These are phyloP conservation scores for Drosophila quinaria DNA, from an alignment of 2,888 invertebrate species.

Conservation along the genomic window DNA sequence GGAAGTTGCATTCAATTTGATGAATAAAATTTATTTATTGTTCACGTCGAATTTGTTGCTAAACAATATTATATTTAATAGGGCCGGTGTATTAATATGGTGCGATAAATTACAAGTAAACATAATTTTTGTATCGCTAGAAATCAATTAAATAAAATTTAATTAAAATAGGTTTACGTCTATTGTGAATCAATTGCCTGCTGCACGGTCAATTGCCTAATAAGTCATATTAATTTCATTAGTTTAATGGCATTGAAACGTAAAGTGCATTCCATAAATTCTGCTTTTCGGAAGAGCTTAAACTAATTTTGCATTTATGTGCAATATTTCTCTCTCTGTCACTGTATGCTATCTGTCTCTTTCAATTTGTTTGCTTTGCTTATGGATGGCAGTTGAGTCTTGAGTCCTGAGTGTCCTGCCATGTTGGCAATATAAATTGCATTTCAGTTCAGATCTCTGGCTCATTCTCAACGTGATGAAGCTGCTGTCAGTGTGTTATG, in stretches of 20 bases:
- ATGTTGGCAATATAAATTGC: conserved; percentile 70
- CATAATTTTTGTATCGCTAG: too few relatives aligned
- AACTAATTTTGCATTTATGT: conserved; percentile 52
- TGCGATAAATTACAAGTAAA: too few relatives aligned
- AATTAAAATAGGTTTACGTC: too few relatives aligned
- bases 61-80: neutral
- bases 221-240: conserved; percentile 29
- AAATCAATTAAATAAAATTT: too few relatives aligned
- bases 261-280: conserved; percentile 47
- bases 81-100: neutral
- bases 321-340: conserved; percentile 16
- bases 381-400: conserved; percentile 47
- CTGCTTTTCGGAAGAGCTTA: conserved; percentile 34
- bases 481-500: conserved; percentile 66
- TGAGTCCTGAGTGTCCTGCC: conserved; percentile 66
- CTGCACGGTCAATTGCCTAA: conserved; percentile 3
- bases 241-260: conserved; percentile 44
- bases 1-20: neutral
- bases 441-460: conserved; percentile 48
- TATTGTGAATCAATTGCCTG: conserved; percentile 11
- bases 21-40: too few relatives aligned
- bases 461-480: conserved; percentile 32
- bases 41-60: too few relatives aligned
- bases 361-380: conserved; percentile 35
- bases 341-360: neutral